These are phyloP conservation scores for Passerina amoena DNA, from an alignment of 2,113 vertebrate species.

Conservation along the genomic window DNA sequence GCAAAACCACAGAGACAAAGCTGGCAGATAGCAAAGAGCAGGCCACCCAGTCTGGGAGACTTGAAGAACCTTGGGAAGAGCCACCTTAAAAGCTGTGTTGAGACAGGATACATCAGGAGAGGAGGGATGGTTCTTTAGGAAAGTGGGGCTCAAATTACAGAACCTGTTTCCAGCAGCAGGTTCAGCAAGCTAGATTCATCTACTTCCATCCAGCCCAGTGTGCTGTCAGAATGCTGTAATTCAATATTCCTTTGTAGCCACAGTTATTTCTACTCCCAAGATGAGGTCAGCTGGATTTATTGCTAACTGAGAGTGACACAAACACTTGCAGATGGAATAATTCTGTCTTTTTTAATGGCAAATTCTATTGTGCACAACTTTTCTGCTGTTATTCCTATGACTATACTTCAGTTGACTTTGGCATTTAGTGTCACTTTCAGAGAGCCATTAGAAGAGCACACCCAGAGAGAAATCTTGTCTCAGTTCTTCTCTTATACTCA, in stretches of 20 bases:
- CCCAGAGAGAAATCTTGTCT: neutral
- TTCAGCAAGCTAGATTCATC: neutral
- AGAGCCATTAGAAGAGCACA: neutral
- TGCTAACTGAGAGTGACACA: neutral
- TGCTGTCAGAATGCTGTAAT: neutral
- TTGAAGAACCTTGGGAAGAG: neutral
- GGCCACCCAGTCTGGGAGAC: neutral
- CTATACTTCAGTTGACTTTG: neutral
- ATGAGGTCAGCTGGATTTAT: neutral
- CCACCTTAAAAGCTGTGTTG: neutral
- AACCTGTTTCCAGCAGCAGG: neutral
- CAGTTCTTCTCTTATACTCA: neutral
- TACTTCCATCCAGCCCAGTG: neutral
- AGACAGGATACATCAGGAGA: neutral
- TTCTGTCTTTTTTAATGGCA: neutral
- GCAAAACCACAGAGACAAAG: neutral
- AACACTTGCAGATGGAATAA: neutral
- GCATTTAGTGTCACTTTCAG: neutral
- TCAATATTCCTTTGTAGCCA: neutral
- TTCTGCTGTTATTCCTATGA: neutral
- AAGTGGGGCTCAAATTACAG: neutral
- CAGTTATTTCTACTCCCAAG: neutral
- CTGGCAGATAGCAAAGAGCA: neutral
- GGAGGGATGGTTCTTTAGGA: neutral
- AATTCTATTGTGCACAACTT: neutral